These are phyloP conservation scores for Battus philenor DNA, from an alignment of 1,140 invertebrate species.

Conservation along the genomic window DNA sequence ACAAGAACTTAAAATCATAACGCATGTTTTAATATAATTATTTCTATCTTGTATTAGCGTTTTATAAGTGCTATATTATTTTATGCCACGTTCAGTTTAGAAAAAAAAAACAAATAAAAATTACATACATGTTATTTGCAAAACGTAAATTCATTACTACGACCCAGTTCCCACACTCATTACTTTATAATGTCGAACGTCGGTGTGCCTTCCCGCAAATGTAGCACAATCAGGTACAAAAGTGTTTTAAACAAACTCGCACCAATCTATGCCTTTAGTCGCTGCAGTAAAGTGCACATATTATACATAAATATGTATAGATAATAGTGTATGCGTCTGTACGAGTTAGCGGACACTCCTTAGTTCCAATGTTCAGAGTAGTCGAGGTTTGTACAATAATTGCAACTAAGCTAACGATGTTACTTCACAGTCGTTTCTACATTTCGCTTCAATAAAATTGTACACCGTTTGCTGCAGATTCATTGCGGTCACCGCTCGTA, in stretches of 20 bases:
- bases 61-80: too few relatives aligned
- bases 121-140: slow-evolving; percentile 2
- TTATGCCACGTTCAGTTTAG: too few relatives aligned
- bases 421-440: background rate
- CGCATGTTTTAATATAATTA: too few relatives aligned
- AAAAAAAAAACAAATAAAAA: too few relatives aligned
- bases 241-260: too few relatives aligned
- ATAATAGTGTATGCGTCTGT: too few relatives aligned
- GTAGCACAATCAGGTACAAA: too few relatives aligned
- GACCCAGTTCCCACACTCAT: slow-evolving; percentile 13
- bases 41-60: too few relatives aligned
- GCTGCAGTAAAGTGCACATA: too few relatives aligned
- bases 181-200: slow-evolving; percentile 4
- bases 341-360: background rate
- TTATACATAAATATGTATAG: too few relatives aligned
- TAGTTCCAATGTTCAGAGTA: background rate
- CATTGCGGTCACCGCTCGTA: slow-evolving; percentile 5
- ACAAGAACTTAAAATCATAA: too few relatives aligned
- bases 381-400: background rate
- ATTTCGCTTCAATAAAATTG: background rate
- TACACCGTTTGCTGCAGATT: background rate
- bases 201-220: slow-evolving; percentile 3
- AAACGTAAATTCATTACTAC: slow-evolving; percentile 6
- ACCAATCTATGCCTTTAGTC: too few relatives aligned
- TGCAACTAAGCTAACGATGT: slow-evolving; percentile 9